phyloP scores from a whole-genome alignment of 2,888 invertebrate species.

The Synanthedon andrenaeformis region DNA sequence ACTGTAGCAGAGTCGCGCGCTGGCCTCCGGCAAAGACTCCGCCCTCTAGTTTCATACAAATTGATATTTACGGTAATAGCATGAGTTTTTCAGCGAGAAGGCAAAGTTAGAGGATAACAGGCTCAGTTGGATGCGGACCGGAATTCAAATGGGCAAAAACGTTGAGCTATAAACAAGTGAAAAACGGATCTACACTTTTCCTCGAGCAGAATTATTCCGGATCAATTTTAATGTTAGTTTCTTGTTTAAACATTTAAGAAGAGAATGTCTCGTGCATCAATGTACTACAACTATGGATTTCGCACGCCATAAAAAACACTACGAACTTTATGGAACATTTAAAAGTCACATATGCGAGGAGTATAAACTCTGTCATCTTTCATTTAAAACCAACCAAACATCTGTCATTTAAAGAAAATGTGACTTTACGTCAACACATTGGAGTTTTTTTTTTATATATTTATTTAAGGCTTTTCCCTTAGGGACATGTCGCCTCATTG shows the following conservation, averaged over 20 bases:
- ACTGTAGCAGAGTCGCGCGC: conserved; percentile 37
- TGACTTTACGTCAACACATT: no score
- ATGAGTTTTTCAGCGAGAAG: conserved; percentile 59
- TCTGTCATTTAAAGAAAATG: no score
- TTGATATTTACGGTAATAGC: conserved; percentile 71
- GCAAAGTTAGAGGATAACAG: conserved; percentile 59
- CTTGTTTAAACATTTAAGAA: conserved; percentile 13
- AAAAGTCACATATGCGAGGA: no score
- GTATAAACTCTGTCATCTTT: no score
- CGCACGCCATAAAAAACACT: no score
- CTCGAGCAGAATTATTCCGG: conserved; percentile 39
- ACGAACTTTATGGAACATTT: no score
- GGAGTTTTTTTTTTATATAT: no score
- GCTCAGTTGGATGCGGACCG: conserved; percentile 51
- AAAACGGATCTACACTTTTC: conserved; percentile 49
- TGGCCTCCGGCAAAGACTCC: conserved; percentile 33
- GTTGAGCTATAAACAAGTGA: conserved; percentile 43
- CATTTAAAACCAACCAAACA: no score
- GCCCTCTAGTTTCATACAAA: conserved; percentile 66
- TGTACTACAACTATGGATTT: no score
- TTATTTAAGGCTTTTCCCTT: no score
- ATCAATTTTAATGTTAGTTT: conserved; percentile 45
- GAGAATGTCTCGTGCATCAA: conserved; percentile 2
- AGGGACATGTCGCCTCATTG: no score
- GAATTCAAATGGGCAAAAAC: conserved; percentile 59